Percentiles rank a stretch among this genome's conserved stretches.
These are phyloP conservation scores for Andrena haemorrhoa DNA, from an alignment of 2,888 invertebrate species.

Conservation along the genomic window DNA sequence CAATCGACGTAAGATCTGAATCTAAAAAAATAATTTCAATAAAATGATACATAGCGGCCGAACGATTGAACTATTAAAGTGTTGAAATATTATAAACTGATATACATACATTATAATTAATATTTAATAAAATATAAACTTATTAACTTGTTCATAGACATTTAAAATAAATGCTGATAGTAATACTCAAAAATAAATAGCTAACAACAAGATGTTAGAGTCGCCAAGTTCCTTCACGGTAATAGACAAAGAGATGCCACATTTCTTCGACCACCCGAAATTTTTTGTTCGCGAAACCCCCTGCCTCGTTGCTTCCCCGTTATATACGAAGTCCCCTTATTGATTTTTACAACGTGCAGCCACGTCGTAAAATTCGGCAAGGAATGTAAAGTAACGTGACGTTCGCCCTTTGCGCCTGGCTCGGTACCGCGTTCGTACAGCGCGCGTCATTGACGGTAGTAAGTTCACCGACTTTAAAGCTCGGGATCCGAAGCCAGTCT, in stretches of 20 bases:
- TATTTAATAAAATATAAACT: too few species aligned
- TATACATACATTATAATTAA: too few species aligned
- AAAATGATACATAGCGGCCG: too few species aligned
- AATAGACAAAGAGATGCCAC: constrained; percentile 9
- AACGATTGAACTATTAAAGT: too few species aligned
- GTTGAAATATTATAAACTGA: too few species aligned
- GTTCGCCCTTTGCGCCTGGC: constrained; percentile 51
- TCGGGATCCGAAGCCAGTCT: constrained; percentile 41
- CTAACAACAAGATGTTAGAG: too few species aligned
- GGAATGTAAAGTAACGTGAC: constrained; percentile 66
- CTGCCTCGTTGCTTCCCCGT: constrained; percentile 43
- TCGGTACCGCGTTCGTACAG: constrained; percentile 38
- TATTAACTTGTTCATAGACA: too few species aligned
- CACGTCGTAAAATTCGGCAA: constrained; percentile 68
- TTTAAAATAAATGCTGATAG: too few species aligned
- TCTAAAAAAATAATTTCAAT: too few species aligned
- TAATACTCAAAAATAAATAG: too few species aligned
- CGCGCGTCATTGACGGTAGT: constrained; percentile 60
- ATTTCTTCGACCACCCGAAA: constrained; percentile 6
- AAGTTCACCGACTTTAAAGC: constrained; percentile 68
- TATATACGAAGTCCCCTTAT: constrained; percentile 61
- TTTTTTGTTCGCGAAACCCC: constrained; percentile 28
- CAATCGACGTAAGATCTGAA: too few species aligned
- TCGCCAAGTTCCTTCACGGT: not conserved
- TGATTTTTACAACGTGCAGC: constrained; percentile 70